These are phyloP conservation scores for Leptothorax acervorum DNA, from an alignment of 2,888 invertebrate genomes.

Conservation along the genomic window DNA sequence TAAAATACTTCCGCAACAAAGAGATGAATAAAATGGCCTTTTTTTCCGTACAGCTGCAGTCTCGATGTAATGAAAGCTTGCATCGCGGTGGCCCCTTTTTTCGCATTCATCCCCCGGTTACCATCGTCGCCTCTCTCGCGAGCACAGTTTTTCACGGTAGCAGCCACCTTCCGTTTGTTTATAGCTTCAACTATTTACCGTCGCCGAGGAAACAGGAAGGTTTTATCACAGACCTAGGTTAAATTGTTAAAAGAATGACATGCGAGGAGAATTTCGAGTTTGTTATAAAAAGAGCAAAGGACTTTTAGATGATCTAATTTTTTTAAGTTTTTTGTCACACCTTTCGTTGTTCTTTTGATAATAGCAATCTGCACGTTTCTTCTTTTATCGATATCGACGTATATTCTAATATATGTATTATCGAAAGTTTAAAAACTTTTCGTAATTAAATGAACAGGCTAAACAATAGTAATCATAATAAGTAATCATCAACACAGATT, in stretches of 20 bases:
- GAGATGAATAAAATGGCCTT: slow-evolving; percentile 45
- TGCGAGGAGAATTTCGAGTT: not conserved
- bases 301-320: not conserved
- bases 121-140: slow-evolving; percentile 30
- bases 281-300: not conserved
- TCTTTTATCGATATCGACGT: not conserved
- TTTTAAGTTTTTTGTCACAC: not conserved
- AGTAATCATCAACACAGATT: not conserved
- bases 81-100: slow-evolving; percentile 40
- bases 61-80: slow-evolving; percentile 54
- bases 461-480: not conserved
- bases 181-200: slow-evolving; percentile 49
- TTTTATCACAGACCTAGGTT: slow-evolving; percentile 32
- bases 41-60: slow-evolving; percentile 44
- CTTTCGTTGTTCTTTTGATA: not conserved
- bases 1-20: slow-evolving; percentile 50
- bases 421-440: not conserved
- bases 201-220: slow-evolving; percentile 43
- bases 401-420: not conserved
- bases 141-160: slow-evolving; percentile 41
- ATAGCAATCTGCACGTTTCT: not conserved
- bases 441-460: not conserved
- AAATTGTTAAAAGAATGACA: slow-evolving; percentile 24
- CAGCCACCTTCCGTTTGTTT: slow-evolving; percentile 47
- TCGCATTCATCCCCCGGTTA: slow-evolving; percentile 49